phyloP scores from a whole-genome alignment of 2,113 vertebrate genomes.

The Symphodus melops region DNA sequence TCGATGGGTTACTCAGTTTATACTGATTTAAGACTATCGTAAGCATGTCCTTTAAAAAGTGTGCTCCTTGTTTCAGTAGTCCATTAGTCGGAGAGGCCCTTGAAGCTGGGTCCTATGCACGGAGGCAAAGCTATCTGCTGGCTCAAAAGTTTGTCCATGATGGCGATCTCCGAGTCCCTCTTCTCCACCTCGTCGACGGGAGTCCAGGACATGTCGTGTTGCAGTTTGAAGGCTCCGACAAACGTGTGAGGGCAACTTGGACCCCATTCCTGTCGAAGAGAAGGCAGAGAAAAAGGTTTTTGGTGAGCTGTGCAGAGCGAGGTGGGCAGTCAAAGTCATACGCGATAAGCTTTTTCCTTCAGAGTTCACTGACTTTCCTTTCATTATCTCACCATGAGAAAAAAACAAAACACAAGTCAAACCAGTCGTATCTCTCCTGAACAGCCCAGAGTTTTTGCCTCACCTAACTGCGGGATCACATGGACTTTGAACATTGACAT shows the following conservation, averaged over 20 bases:
- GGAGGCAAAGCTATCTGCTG: constrained; percentile 83
- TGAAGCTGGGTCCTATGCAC: constrained; percentile 83
- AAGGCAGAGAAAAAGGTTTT: not conserved
- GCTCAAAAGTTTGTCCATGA: constrained; percentile 90
- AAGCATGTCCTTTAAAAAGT: constrained; percentile 1
- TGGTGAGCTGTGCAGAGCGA: not conserved
- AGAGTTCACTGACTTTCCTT: no score
- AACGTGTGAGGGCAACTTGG: constrained; percentile 89
- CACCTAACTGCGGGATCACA: not conserved
- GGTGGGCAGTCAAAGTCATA: no score
- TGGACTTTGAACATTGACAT: constrained; percentile 37
- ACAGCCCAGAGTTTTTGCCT: constrained; percentile 5
- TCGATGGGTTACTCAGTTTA: not conserved
- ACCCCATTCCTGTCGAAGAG: constrained; percentile 92
- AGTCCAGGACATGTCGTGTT: constrained; percentile 96
- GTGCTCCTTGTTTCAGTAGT: not conserved
- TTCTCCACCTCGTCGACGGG: constrained; percentile 87
- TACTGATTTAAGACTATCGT: constrained; percentile 1
- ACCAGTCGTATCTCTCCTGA: constrained; percentile 6
- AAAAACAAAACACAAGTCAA: not conserved
- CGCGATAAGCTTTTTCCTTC: no score
- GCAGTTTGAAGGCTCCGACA: constrained; percentile 92
- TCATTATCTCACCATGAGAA: not conserved
- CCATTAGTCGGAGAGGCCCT: constrained; percentile 82
- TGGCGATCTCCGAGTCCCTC: constrained; percentile 85